Evolutionary conservation across 1,140 invertebrate species (phyloP).

Genomic region (Drosophila rufa): DNA sequence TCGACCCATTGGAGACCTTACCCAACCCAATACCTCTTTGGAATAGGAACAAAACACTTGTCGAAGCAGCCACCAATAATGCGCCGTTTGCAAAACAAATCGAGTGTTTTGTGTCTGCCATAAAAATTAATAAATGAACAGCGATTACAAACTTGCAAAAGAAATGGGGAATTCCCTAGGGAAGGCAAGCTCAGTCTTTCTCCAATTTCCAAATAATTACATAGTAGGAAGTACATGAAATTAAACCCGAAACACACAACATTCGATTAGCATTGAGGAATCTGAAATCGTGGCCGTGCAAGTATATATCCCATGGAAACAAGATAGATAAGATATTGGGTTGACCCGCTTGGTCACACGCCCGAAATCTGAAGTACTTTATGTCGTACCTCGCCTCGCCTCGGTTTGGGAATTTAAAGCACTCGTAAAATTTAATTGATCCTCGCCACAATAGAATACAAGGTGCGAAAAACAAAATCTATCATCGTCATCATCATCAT

Average conservation of each 20-base stretch:
- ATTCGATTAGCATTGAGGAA: conserved; percentile 6
- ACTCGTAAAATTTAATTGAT: conserved; percentile 65
- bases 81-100: conserved; percentile 39
- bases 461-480: conserved; percentile 41
- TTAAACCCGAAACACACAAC: not conserved
- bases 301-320: conserved; percentile 30
- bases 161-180: not conserved
- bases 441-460: conserved; percentile 8
- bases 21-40: conserved; percentile 1
- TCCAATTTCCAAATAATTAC: too few species aligned
- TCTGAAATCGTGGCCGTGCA: conserved; percentile 6
- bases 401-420: conserved; percentile 41
- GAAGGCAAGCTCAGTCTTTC: too few species aligned
- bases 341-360: conserved; percentile 32
- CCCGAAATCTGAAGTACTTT: conserved; percentile 46
- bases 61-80: conserved; percentile 6
- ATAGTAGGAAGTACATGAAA: not conserved
- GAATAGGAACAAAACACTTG: conserved; percentile 27
- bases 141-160: not conserved
- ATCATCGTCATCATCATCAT: conserved; percentile 18
- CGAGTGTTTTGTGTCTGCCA: conserved; percentile 19
- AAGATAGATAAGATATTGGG: conserved; percentile 51
- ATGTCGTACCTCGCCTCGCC: conserved; percentile 22
- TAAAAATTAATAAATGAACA: not conserved
- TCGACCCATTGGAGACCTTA: conserved; percentile 8